Evolutionary conservation across 2,888 invertebrate species (phyloP).

Genomic region (Calliphora vomitoria): DNA sequence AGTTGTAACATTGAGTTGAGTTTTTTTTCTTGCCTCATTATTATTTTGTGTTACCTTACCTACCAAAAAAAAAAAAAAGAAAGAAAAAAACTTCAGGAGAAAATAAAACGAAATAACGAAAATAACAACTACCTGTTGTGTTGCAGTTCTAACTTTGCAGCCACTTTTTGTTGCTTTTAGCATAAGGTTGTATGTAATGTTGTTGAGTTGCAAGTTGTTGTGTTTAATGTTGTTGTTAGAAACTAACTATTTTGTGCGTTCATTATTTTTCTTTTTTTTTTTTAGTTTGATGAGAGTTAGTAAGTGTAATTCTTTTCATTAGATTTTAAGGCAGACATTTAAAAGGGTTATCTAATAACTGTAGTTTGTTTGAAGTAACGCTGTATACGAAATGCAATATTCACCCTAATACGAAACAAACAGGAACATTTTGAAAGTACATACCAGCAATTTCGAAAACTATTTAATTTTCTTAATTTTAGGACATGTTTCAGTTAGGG

Average conservation of each 20-base stretch:
- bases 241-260: conserved; percentile 50
- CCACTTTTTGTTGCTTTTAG: conserved; percentile 39
- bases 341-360: background rate
- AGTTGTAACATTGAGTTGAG: conserved; percentile 1
- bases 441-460: no score
- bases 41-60: conserved; percentile 52
- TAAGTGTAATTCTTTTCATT: conserved; percentile 51
- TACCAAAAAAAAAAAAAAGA: conserved; percentile 11
- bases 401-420: no score
- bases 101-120: conserved; percentile 1
- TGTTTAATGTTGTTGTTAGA: conserved; percentile 22
- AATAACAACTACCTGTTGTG: conserved; percentile 61
- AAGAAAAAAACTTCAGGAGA: background rate
- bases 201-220: conserved; percentile 32
- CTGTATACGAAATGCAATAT: no score
- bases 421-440: no score
- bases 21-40: conserved; percentile 22
- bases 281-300: conserved; percentile 5
- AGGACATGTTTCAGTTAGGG: no score
- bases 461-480: no score
- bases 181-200: conserved; percentile 34
- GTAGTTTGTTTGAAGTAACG: background rate
- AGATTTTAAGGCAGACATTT: background rate
- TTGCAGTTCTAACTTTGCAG: conserved; percentile 39
- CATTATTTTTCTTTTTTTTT: conserved; percentile 11